phyloP scores from a whole-genome alignment of 2,797 vertebrate genomes.

The Fratercula arctica region DNA sequence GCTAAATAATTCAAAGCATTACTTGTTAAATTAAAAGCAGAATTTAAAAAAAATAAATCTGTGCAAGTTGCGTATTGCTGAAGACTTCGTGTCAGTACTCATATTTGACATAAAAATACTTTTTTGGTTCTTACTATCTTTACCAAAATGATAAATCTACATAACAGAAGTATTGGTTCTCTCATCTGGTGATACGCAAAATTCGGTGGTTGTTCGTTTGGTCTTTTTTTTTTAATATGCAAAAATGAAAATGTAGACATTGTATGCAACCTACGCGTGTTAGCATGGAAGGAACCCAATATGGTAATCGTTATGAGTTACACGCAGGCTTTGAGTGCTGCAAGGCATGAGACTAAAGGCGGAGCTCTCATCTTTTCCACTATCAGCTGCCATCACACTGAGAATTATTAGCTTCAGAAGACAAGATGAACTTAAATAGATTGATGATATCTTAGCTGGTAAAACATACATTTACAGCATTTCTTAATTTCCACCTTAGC shows the following conservation, averaged over 20 bases:
- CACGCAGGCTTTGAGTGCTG: background rate
- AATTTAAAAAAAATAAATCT: background rate
- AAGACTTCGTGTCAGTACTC: background rate
- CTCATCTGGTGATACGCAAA: background rate
- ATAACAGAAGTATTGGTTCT: background rate
- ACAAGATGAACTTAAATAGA: background rate
- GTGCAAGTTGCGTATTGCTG: background rate
- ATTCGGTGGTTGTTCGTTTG: rapidly evolving
- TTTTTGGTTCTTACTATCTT: background rate
- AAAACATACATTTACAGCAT: background rate
- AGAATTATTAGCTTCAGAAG: background rate
- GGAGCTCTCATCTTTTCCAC: background rate
- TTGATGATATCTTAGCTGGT: background rate
- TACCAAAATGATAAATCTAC: background rate
- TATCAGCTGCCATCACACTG: background rate
- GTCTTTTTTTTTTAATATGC: background rate
- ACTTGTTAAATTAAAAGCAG: background rate
- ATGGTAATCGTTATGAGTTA: background rate
- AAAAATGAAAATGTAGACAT: background rate
- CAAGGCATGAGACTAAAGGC: background rate
- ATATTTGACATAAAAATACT: background rate
- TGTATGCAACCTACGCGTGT: rapidly evolving
- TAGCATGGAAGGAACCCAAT: background rate
- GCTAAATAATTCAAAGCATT: background rate
- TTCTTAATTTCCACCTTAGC: background rate